Base-by-base conservation (phyloP, 2,888 invertebrate genomes). In the Hypercompe scribonia region DNA sequence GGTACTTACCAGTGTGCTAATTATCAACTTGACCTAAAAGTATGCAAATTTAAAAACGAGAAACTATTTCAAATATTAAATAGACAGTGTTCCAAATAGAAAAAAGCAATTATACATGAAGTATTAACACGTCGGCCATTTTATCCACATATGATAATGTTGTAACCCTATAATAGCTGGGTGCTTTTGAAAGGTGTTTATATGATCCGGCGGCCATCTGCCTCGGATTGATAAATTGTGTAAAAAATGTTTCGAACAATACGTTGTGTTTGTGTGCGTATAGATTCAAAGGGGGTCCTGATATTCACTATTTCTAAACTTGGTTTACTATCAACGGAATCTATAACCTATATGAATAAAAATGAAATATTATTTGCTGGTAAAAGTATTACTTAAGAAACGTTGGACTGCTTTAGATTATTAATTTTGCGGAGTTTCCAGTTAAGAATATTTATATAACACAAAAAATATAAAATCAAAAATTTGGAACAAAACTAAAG, bases 181-280 rank as follows among this genome's bases (percentile, higher is more conserved):
- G 89, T 92, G 91, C 89, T 90, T 93, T 93, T 91, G 88, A 91
- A 94, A 93, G 92, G 93, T 94, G 93, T 94, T 92, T 94, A 94
- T 93, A 84, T 92, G 93, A 87, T 90, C 87, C 86, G 80, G 84
- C 79, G 90, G 89, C 93, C 95, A 95, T 95, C 95, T 95, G 95
- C 92, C 91, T 89, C 88, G 89, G 89, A 93, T 94, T 95, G 94
- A 94, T 94, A 93, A 92, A 95, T 91, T 91, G 91, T 92, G 91
- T 95, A 95, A 95, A 95, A 95, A 94, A 91, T 89, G 84, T 87
- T 86, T 84, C 87, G 84, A 86, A 88, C 87, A 75, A 75, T 67
- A 91, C 89, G 85, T 77, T 84, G 78, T 80, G 81, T 78, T 73
- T 84, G 84, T 83, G 82, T 83, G 87, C 88, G 90, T 90, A 86